A percentile compares a stretch with the other conserved stretches of the same genome.
Conservation (phyloP, 2,797 vertebrate species). For the Numenius phaeopus region DNA sequence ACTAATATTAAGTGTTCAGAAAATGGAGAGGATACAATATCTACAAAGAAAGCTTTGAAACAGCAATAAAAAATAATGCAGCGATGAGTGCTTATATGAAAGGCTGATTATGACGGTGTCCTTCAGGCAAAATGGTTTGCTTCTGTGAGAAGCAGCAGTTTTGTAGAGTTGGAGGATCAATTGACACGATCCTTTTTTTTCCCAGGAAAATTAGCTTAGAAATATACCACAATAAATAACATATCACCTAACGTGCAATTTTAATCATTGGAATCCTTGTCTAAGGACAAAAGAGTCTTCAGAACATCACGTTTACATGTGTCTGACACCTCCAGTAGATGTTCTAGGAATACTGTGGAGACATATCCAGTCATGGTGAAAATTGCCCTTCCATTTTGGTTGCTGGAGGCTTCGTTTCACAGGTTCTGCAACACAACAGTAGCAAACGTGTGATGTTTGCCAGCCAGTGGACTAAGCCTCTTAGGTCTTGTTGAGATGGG, state of each 20-base stretch:
- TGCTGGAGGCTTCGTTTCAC: not conserved
- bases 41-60: not conserved
- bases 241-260: not conserved
- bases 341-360: not conserved
- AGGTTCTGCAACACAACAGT: not conserved
- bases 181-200: not conserved
- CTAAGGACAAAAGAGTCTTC: not conserved
- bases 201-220: not conserved
- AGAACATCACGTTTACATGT: no score
- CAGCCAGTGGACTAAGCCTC: not conserved
- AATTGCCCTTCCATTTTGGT: not conserved
- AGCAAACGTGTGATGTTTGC: not conserved
- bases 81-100: not conserved
- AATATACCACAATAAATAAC: not conserved
- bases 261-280: not conserved
- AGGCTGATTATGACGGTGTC: not conserved
- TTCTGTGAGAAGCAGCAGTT: not conserved
- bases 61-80: not conserved
- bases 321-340: not conserved
- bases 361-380: not conserved
- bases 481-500: not conserved
- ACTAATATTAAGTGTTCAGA: not conserved
- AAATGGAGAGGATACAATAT: not conserved
- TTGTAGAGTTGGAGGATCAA: not conserved
- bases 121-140: not conserved